These are phyloP conservation scores for Apogon talboti DNA, from an alignment of 2,797 vertebrate genomes.

Conservation along the genomic window DNA sequence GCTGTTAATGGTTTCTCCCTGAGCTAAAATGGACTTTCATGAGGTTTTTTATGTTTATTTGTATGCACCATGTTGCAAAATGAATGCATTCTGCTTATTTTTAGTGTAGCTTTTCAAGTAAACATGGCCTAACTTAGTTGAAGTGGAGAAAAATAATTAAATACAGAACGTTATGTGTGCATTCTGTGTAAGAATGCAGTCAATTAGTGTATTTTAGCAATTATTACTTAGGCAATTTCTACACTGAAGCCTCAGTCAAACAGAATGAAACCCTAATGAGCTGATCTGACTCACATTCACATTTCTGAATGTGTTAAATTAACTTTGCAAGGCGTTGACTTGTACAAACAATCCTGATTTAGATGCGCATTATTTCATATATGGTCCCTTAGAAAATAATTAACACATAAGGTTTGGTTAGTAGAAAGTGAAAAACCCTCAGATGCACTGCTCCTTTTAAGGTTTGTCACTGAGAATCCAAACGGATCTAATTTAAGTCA, in stretches of 20 bases:
- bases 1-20: too few relatives aligned
- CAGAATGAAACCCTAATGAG: neutral
- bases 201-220: neutral
- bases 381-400: neutral
- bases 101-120: too few relatives aligned
- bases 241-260: neutral
- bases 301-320: neutral
- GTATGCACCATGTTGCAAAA: too few relatives aligned
- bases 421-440: constrained; percentile 13
- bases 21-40: too few relatives aligned
- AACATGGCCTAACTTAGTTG: neutral
- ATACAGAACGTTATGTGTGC: constrained; percentile 1
- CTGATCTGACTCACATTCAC: neutral
- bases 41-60: too few relatives aligned
- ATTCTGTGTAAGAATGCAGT: constrained; percentile 1
- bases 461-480: constrained; percentile 24
- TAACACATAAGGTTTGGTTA: neutral
- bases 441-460: constrained; percentile 20
- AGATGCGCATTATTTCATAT: neutral
- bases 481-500: constrained; percentile 26
- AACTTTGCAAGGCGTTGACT: neutral
- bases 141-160: constrained; percentile 17
- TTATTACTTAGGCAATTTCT: constrained; percentile 1
- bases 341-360: constrained; percentile 9
- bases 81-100: too few relatives aligned